Base-by-base conservation (phyloP, 1,140 invertebrate genomes). In the Drosophila pandora region DNA sequence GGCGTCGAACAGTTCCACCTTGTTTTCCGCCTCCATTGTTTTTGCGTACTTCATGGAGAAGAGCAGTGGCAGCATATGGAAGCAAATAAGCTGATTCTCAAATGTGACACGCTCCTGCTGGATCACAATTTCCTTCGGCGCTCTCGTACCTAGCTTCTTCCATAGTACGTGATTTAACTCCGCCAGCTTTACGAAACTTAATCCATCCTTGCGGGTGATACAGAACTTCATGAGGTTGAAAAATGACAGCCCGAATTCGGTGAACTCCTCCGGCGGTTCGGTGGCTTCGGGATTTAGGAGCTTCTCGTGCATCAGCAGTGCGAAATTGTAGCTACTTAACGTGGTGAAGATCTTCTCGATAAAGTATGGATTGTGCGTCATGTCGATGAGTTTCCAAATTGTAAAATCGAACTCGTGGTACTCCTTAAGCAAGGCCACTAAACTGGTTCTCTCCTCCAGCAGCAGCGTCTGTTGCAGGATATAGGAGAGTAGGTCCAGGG, bases 31-130 rank as follows among this genome's bases (percentile, higher is more conserved):
- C 28, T 62, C 67, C 30, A 76, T 47, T 34, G 60, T 69, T 22
- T 68, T 41, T 3, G 91, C 92, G 69, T 88, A 90, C 76, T 77
- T 93, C 55, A 93, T 91, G 75, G 92, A 94, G 13, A 92, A 90
- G 2, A 94, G 75, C 21, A 94, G 84, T 0, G 95, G 95, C 9
- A 95, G 75, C 23, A 96, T 87, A 79, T 95, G 92, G 63, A 94
- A 92, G 12, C 93, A 90, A n/a, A 94, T 84, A 41, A 94, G 90
- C 76, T 95, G 94, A 79, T 94, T 93, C 52, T 92, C 91, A 65
- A 93, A 93, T 17, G 90, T 74, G 1, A 92, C 85, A 0, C 63
- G 73, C 62, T 91, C 85, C 17, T 92, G 90, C 32, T 92, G 89
- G 5, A 92, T 90, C 43, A 84, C 60, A 9, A 92, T 76, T 50